Evolutionary conservation across 2,888 invertebrate genomes (phyloP), one percentile per base, ranked within the genome.

Genomic region (Brachylomia viminalis): DNA sequence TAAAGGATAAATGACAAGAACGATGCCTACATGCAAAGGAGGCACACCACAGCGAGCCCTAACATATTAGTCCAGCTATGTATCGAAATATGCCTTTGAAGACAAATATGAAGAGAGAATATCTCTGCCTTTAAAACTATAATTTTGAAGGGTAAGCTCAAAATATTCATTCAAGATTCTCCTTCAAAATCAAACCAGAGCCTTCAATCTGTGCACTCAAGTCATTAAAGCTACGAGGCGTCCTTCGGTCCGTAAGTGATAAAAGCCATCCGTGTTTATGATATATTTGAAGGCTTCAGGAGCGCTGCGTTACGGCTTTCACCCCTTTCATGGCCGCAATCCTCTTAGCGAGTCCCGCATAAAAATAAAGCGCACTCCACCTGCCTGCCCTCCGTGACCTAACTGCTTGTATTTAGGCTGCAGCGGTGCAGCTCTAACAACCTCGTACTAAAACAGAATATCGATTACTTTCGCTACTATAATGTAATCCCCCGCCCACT

Each of bases 391-490:
- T 91, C 90, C 93, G 93, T 94, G 95, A 95, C 95, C 95, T 94
- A 91, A 92, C 92, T 92, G 91, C 92, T 91, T 92, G 94, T 95
- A 94, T 95, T 95, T 95, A 94, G 95, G 94, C 95, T 96, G 96
- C 96, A 96, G 90, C 94, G 92, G 88, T 96, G 95, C 95, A 95
- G 94, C 94, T 95, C 95, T 94, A 94, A 95, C 95, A 95, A 94
- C 94, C 94, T 94, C 95, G 94, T 95, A 96, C 96, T 96, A 95
- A 96, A 96, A 95, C 96, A 94, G 96, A 96, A 96, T 96, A 97
- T 97, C 96, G 97, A 96, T 97, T 96, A 96, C 97, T 97, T 97
- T 97, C 97, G 96, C 97, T 96, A 96, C 96, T 96, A 96, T 97
- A 97, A 96, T 96, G 95, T 97, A 97, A 97, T 96, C 97, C 97